phyloP scores from a whole-genome alignment of 2,113 vertebrate species.

The Galemys pyrenaicus region DNA sequence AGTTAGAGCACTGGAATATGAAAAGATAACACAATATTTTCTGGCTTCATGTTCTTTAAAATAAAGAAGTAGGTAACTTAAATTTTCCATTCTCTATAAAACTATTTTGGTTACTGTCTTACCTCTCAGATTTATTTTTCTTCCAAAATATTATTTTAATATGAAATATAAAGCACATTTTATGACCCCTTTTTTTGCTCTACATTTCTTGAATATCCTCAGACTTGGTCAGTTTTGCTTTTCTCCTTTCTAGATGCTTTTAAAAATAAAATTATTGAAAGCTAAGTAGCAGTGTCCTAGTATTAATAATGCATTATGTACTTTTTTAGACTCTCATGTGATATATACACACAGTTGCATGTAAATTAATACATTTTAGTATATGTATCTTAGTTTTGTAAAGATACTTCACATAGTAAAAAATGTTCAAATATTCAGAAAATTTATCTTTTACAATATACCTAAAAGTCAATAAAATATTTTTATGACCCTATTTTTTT shows the following conservation, averaged over 20 bases:
- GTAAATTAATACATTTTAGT: neutral
- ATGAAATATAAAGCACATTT: neutral
- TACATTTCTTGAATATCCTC: neutral
- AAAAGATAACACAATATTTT: neutral
- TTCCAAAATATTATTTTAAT: slow-evolving; percentile 8
- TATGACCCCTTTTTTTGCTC: neutral
- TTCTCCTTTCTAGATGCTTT: slow-evolving; percentile 17
- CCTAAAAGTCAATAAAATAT: neutral
- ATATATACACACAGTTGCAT: neutral
- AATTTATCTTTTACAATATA: neutral
- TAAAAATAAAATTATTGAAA: neutral
- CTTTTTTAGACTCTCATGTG: neutral
- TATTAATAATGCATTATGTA: neutral
- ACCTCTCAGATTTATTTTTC: neutral
- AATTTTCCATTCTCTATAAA: neutral
- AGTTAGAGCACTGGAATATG: neutral
- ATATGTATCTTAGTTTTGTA: neutral
- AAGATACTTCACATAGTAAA: neutral
- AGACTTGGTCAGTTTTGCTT: neutral
- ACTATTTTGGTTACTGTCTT: neutral
- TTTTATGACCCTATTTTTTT: neutral
- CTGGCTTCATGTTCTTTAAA: neutral
- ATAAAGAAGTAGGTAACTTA: neutral
- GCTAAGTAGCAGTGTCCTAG: neutral
- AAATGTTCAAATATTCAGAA: neutral